A percentile compares a stretch with the other conserved stretches of the same genome.
Conservation (phyloP, 2,797 vertebrate genomes). For the Carduelis carduelis region DNA sequence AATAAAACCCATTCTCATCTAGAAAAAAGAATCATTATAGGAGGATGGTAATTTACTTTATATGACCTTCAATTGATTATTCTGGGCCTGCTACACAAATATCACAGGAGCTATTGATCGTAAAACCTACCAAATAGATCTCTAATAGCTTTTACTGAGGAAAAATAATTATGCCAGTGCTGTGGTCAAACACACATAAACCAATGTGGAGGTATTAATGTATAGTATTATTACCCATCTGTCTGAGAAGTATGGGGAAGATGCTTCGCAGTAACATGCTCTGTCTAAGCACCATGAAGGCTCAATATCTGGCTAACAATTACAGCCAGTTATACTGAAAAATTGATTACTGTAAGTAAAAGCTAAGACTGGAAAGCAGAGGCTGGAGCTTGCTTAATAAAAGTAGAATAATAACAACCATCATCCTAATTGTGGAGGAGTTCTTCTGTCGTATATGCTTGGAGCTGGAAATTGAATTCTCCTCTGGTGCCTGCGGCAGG, state of each 20-base stretch:
- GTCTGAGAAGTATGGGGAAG: conserved; percentile 74
- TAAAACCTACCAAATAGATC: conserved; percentile 88
- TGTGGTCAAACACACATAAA: conserved; percentile 86
- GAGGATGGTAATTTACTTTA: conserved; percentile 89
- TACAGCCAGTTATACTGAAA: conserved; percentile 70
- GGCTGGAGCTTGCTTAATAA: conserved; percentile 64
- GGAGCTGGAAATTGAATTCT: conserved; percentile 62
- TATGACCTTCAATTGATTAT: conserved; percentile 90
- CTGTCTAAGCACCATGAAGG: conserved; percentile 59
- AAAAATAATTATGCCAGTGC: conserved; percentile 83
- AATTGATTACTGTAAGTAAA: conserved; percentile 78
- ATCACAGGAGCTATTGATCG: conserved; percentile 90
- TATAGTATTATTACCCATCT: conserved; percentile 84
- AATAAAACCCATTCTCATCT: conserved; percentile 87
- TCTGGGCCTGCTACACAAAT: conserved; percentile 87
- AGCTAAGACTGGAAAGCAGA: conserved; percentile 61
- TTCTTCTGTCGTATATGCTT: not conserved
- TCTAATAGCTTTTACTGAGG: conserved; percentile 85
- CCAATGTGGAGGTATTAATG: conserved; percentile 83
- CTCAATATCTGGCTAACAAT: conserved; percentile 73
- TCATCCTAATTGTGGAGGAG: conserved; percentile 59
- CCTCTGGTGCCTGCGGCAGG: not conserved
- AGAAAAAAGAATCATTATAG: conserved; percentile 86
- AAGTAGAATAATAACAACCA: conserved; percentile 65
- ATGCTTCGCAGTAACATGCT: conserved; percentile 47